phyloP scores from a whole-genome alignment of 2,888 invertebrate genomes.

The Meloe dianella region DNA sequence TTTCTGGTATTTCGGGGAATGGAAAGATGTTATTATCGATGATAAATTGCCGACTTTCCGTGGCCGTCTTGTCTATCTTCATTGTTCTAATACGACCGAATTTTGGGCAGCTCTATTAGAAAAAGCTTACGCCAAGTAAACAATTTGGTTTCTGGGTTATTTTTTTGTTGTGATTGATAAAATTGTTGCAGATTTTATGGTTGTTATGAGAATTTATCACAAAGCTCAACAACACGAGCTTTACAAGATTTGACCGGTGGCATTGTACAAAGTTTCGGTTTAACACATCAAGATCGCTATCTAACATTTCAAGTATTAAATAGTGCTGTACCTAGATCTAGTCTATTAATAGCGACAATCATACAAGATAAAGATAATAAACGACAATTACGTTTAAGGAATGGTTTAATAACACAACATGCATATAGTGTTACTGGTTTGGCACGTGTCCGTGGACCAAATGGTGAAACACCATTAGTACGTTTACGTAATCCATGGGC shows the following conservation, averaged over 20 bases:
- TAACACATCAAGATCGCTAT: conserved; percentile 69
- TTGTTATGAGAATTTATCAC: conserved; percentile 69
- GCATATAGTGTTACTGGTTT: conserved; percentile 76
- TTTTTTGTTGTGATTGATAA: too few relatives aligned
- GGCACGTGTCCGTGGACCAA: conserved; percentile 68
- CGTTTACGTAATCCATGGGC: conserved; percentile 73
- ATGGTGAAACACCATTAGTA: conserved; percentile 66
- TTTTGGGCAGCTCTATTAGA: conserved; percentile 81
- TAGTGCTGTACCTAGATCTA: conserved; percentile 74
- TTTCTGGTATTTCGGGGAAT: conserved; percentile 82
- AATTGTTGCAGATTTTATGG: conserved; percentile 67
- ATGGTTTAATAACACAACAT: conserved; percentile 71
- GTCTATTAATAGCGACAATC: conserved; percentile 71
- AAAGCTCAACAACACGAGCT: conserved; percentile 71
- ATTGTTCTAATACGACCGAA: conserved; percentile 68
- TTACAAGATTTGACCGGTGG: conserved; percentile 78
- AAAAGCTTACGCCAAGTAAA: conserved; percentile 82
- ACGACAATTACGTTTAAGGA: conserved; percentile 64
- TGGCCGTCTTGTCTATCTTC: conserved; percentile 68
- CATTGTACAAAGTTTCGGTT: conserved; percentile 74
- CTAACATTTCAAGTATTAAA: conserved; percentile 71
- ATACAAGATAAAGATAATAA: conserved; percentile 66
- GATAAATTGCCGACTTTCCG: conserved; percentile 76
- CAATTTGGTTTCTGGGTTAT: conserved; percentile 2
- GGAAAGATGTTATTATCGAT: conserved; percentile 78